Evolutionary conservation across 2,888 invertebrate species (phyloP).

Genomic region (Orthosia incerta): DNA sequence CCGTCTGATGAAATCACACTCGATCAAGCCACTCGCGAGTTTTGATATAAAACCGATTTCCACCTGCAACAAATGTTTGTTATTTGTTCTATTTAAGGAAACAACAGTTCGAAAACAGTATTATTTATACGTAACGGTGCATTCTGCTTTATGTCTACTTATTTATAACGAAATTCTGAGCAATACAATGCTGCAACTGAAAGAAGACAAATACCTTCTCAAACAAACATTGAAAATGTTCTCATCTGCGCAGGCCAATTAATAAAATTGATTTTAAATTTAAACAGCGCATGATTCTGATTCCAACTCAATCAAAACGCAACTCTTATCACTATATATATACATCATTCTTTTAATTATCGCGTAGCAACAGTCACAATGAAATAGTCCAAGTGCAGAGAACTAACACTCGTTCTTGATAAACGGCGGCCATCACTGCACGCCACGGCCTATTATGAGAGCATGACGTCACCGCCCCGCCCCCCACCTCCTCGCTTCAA

Average conservation of each 20-base stretch:
- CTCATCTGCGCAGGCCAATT: background rate
- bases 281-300: background rate
- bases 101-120: conserved; percentile 61
- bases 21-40: conserved; percentile 33
- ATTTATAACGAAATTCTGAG: conserved; percentile 60
- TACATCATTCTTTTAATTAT: conserved; percentile 38
- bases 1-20: conserved; percentile 48
- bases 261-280: conserved; percentile 5
- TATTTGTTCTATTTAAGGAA: conserved; percentile 63
- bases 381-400: conserved; percentile 83
- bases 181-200: conserved; percentile 37
- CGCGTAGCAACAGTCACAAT: conserved; percentile 58
- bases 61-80: conserved; percentile 64
- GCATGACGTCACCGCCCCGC: conserved; percentile 91
- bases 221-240: conserved; percentile 25
- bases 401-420: conserved; percentile 86
- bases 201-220: conserved; percentile 45
- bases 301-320: conserved; percentile 8
- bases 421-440: conserved; percentile 91
- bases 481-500: conserved; percentile 89
- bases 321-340: conserved; percentile 17
- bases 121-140: conserved; percentile 63
- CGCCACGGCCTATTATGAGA: conserved; percentile 90
- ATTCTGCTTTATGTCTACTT: conserved; percentile 66
- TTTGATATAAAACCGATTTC: conserved; percentile 59